phyloP scores from a whole-genome alignment of 2,888 invertebrate genomes.

The Sarcophaga rosellei region DNA sequence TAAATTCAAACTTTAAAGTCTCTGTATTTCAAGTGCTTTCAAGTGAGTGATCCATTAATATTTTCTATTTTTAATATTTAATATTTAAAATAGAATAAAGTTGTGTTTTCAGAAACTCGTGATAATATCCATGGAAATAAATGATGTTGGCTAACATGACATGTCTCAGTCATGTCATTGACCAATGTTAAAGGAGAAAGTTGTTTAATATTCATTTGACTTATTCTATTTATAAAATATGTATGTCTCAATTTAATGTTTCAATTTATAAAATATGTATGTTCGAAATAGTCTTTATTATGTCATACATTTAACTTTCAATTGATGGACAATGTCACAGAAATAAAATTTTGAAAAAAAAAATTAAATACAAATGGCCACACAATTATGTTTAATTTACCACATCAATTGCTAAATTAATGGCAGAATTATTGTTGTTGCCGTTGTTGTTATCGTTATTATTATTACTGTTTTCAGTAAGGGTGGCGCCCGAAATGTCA shows the following conservation, averaged over 20 bases:
- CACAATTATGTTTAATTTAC: constrained; percentile 33
- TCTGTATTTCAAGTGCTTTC: no score
- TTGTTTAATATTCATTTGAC: no score
- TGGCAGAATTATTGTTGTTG: constrained; percentile 4
- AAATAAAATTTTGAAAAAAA: constrained; percentile 3
- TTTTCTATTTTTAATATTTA: no score
- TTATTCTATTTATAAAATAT: no score
- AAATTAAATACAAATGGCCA: neutral
- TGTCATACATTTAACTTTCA: constrained; percentile 47
- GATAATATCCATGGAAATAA: no score
- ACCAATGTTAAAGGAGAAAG: constrained; percentile 8
- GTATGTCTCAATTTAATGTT: neutral
- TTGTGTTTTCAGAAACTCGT: no score
- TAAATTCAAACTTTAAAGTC: no score
- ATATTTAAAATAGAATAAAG: no score
- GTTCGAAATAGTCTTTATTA: neutral
- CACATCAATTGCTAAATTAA: constrained; percentile 14
- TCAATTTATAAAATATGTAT: neutral
- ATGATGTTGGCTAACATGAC: no score
- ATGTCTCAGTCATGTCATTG: neutral
- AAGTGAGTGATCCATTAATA: no score
- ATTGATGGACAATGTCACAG: constrained; percentile 39
- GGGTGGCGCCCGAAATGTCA: constrained; percentile 45
- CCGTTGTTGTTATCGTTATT: neutral
- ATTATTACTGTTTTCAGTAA: constrained; percentile 6